Evolutionary conservation across 2,888 invertebrate genomes (phyloP), one percentile per base, ranked within the genome.

Genomic region (Phengaris alcon): DNA sequence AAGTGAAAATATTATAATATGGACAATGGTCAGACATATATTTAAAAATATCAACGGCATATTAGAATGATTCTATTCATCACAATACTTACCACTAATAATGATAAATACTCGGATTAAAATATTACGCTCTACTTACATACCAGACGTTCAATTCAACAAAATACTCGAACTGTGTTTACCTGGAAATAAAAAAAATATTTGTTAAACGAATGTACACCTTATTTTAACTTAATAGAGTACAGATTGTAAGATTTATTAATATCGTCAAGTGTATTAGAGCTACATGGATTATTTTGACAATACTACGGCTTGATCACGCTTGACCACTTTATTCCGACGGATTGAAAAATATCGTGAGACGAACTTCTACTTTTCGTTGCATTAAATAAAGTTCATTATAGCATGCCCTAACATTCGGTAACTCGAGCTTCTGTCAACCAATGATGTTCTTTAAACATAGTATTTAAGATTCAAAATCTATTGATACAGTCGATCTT

Each of bases 151-250:
- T 54, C 22, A 35, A 69, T 55, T 54, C 48, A 51, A 12, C 3
- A 48, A 55, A 69, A 48, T 46, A 74, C 74, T 74, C 68, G 46
- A 46, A 15, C 69, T 12, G n/a, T 73, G 70, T 68, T 79, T 79
- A 79, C 79, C 79, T 79, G 78, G 59, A 78, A 80, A 75, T 76
- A 77, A 77, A 48, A 74, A 76, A 74, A 76, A 70, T 52, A 55
- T 48, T 35, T 52, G 46, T 55, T 48, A 69, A 46, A 51, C 68
- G 4, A 73, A 51, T 13, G 15, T 75, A 35, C 77, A 73, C 77
- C 78, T 78, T n/a, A 79, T 79, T 59, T 3, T 5, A n/a, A 2
- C 9, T 12, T 13, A 13, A 12, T 59, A 48, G 55, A 46, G 44
- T 7, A 10, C 4, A 35, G 55, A 3, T 7, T n/a, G 0, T 12